Evolutionary conservation across 2,888 invertebrate genomes (phyloP), one percentile per base, ranked within the genome.

Genomic region (Drosophila buzzatii): DNA sequence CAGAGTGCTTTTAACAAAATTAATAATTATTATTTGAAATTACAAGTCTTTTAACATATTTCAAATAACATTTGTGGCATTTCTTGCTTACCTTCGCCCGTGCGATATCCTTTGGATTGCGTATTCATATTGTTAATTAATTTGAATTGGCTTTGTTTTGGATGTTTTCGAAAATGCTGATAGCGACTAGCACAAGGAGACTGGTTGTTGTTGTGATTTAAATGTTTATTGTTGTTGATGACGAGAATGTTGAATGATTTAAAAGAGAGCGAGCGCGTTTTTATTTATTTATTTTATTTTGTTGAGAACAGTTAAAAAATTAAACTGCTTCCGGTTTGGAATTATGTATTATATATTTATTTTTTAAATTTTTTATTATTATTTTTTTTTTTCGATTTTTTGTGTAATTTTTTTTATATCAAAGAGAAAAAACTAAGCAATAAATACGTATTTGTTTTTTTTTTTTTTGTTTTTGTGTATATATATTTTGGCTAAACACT

Each of bases 51-150:
- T 20, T 44, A 44, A 42, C 42, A 42, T 42, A 18, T 42, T 10
- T 4, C 9, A 42, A 10, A 10, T 55, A 41, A 55, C 18, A 55
- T 33, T 16, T 23, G 6, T 5, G 18, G 0, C 1, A 20, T 12
- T 52, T 77, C 86, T 14, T 47, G 76, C 87, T 83, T 88, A 93
- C 93, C 93, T 91, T 93, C 93, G 63, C 93, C 91, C 52, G 92
- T 89, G 75, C 93, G 92, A 85, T 91, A 93, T 79, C 90, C 92
- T 76, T 93, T 93, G 67, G 93, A 91, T 85, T 93, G 93, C 65
- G 93, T 91, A 82, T 93, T 93, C 92, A 93, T 93, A 67, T 79
- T 92, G 88, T 53, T 63, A 53, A 45, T 77, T 66, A 45, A 31
- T 42, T 69, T 63, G 49, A 20, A 23, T 53, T 53, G 23, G 20